Evolutionary conservation across 2,888 invertebrate genomes (phyloP).

Genomic region (Pelosia muscerda): DNA sequence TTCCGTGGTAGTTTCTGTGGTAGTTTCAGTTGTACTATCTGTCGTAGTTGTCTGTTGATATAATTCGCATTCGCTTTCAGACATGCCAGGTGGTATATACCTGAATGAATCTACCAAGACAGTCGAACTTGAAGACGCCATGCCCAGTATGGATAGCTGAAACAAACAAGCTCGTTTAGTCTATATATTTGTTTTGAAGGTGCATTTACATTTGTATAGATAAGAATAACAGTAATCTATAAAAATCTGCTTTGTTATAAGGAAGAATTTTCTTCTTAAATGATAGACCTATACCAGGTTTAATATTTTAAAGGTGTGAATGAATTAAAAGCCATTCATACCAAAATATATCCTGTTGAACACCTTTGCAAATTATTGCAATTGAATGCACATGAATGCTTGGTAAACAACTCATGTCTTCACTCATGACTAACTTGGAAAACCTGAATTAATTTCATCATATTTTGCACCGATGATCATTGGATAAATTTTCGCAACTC

Average conservation of each 20-base stretch:
- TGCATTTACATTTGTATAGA: background rate
- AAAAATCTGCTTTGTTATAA: background rate
- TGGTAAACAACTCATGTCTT: slow-evolving; percentile 10
- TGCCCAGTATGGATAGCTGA: slow-evolving; percentile 16
- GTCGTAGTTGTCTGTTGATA: slow-evolving; percentile 6
- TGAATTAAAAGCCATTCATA: slow-evolving; percentile 10
- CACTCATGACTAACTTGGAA: slow-evolving; percentile 6
- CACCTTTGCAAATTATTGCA: slow-evolving; percentile 14
- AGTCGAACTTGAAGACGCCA: slow-evolving; percentile 2
- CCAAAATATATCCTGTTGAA: slow-evolving; percentile 12
- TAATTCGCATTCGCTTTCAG: slow-evolving; percentile 5
- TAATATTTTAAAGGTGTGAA: background rate
- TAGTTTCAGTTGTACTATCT: background rate
- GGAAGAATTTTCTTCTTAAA: background rate
- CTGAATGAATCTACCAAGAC: slow-evolving; percentile 43
- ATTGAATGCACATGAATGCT: slow-evolving; percentile 14
- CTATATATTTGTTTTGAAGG: background rate
- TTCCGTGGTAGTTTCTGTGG: background rate
- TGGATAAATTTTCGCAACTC: slow-evolving; percentile 4
- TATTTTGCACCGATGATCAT: slow-evolving; percentile 12
- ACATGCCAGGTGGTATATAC: slow-evolving; percentile 37
- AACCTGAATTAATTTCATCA: slow-evolving; percentile 12
- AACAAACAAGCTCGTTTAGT: slow-evolving; percentile 3
- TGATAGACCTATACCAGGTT: background rate
- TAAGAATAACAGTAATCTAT: too few species aligned